Percentiles rank a stretch among this genome's conserved stretches.
Evolutionary conservation across 2,113 vertebrate genomes (phyloP).

Genomic region (Talpa occidentalis): DNA sequence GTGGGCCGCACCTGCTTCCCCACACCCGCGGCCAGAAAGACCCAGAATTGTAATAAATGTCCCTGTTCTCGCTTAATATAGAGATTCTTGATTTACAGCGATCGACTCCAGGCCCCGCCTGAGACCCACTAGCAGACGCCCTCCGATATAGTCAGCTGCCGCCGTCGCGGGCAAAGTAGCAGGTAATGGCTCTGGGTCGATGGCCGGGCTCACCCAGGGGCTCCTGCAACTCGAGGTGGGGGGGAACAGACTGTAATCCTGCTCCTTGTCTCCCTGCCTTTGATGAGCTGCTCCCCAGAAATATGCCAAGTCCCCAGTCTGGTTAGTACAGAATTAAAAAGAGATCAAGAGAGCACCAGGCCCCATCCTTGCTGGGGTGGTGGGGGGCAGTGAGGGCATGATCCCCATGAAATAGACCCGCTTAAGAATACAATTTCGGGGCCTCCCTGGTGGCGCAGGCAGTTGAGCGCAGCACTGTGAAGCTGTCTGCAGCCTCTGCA

Average conservation of each 20-base stretch:
- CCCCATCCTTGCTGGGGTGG: too few species aligned
- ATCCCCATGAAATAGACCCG: neutral
- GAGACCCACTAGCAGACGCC: slow-evolving; percentile 53
- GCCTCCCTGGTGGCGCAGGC: too few species aligned
- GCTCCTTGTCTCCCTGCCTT: neutral
- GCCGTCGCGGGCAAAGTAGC: neutral
- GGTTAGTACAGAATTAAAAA: neutral
- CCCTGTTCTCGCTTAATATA: neutral
- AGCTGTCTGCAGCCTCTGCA: too few species aligned
- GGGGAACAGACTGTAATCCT: neutral
- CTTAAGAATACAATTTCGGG: neutral
- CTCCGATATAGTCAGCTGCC: slow-evolving; percentile 50
- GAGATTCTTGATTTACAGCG: slow-evolving; percentile 54
- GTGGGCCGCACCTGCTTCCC: neutral
- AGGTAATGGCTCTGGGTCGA: slow-evolving; percentile 29
- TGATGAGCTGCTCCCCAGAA: neutral
- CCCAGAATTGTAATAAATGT: neutral
- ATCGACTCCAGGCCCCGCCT: slow-evolving; percentile 63
- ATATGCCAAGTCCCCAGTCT: neutral
- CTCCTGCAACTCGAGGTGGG: neutral
- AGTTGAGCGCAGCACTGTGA: too few species aligned
- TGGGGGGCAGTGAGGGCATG: neutral
- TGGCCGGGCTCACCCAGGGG: neutral
- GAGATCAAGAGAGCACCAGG: neutral
- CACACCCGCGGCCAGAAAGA: neutral